Percentiles rank a stretch among this genome's conserved stretches.
Evolutionary conservation across 2,797 vertebrate species (phyloP).

Genomic region (Clarias fuscus): DNA sequence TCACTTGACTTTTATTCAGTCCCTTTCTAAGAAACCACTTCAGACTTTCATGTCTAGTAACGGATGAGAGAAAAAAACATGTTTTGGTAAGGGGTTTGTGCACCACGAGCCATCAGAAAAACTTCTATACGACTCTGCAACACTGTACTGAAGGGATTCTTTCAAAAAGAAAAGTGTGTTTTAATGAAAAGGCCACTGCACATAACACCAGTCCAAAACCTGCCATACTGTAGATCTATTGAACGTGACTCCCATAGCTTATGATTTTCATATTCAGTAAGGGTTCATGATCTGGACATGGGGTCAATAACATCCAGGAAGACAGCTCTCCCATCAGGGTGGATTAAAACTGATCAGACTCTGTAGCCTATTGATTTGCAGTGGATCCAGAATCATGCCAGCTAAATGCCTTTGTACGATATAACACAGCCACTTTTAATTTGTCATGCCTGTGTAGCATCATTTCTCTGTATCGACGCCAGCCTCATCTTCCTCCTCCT

Average conservation of each 20-base stretch:
- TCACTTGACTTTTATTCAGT: not conserved
- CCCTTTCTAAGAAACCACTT: constrained; percentile 61
- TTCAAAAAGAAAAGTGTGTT: not conserved
- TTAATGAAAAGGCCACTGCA: not conserved
- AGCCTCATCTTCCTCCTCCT: not conserved
- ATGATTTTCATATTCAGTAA: not conserved
- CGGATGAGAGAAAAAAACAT: not conserved
- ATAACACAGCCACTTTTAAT: not conserved
- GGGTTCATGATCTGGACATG: not conserved
- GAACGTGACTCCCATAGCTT: not conserved
- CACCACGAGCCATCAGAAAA: not conserved
- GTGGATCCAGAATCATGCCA: not conserved
- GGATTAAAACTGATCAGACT: not conserved
- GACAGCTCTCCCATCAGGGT: not conserved
- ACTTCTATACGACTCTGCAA: not conserved
- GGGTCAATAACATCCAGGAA: not conserved
- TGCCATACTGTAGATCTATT: not conserved
- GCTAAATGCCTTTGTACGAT: not conserved
- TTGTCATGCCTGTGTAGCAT: not conserved
- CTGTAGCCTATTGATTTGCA: not conserved
- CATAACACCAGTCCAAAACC: not conserved
- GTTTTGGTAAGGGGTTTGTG: not conserved
- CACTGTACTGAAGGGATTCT: not conserved
- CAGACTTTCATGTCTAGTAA: not conserved
- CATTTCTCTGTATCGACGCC: not conserved